Conservation (phyloP, 2,888 invertebrate species). For the Spodoptera picta region DNA sequence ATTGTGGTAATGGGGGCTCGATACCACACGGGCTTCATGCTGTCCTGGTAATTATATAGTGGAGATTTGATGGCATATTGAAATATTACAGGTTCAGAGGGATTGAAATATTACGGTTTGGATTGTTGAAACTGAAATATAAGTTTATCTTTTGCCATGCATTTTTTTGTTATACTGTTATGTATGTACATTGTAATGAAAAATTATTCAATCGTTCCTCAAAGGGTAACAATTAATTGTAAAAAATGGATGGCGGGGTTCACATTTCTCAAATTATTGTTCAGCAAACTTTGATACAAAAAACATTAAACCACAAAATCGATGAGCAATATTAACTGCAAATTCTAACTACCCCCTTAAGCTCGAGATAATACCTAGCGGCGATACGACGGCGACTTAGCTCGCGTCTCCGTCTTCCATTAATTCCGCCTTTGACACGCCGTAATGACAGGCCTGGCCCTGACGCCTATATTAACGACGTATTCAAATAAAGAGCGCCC, state of each 20-base stretch:
- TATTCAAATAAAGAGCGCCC: conserved; percentile 50
- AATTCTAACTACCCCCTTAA: conserved; percentile 18
- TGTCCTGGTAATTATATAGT: conserved; percentile 34
- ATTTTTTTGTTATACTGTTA: no score
- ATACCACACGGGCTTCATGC: conserved; percentile 37
- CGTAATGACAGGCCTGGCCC: conserved; percentile 53
- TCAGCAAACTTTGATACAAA: no score
- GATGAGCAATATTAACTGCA: conserved; percentile 9
- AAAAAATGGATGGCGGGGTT: no score
- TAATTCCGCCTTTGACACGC: conserved; percentile 58
- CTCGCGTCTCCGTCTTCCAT: conserved; percentile 42
- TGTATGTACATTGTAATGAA: no score
- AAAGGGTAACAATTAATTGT: no score
- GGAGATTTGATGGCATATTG: conserved; percentile 13
- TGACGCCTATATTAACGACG: conserved; percentile 59
- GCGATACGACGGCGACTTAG: conserved; percentile 30
- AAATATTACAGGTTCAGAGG: conserved; percentile 1
- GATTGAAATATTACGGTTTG: background rate
- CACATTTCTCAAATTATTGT: no score
- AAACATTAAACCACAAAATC: background rate
- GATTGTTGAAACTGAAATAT: no score
- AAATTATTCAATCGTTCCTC: no score
- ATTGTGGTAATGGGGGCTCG: conserved; percentile 53
- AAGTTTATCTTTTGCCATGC: no score
- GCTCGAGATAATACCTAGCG: conserved; percentile 17